Evolutionary conservation across 2,888 invertebrate species (phyloP).

Genomic region (Deroplatys truncata): DNA sequence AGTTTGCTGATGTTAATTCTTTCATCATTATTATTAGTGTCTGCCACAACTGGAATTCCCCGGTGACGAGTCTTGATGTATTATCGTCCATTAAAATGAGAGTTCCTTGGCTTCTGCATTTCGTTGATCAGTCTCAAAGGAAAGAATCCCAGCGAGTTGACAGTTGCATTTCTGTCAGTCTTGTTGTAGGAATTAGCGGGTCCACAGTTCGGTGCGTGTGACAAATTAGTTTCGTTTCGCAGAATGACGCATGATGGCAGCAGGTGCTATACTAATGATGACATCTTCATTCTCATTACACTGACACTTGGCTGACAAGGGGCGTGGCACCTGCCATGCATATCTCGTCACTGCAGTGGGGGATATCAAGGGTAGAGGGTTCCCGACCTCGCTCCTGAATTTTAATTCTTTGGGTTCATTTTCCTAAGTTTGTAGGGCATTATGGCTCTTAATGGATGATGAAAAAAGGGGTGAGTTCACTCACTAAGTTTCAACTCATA

Average conservation of each 20-base stretch:
- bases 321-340: background rate
- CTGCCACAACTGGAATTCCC: too few species aligned
- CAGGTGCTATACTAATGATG: background rate
- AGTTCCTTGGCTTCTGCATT: too few species aligned
- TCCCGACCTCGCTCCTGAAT: background rate
- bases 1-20: too few species aligned
- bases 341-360: background rate
- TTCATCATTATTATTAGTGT: too few species aligned
- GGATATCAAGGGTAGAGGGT: background rate
- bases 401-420: background rate
- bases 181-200: background rate
- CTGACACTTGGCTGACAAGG: background rate
- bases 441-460: too few species aligned
- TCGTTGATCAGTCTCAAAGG: too few species aligned
- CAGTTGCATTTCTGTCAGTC: background rate
- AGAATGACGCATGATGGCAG: background rate
- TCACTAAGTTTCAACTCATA: too few species aligned
- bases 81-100: too few species aligned
- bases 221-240: slow-evolving; percentile 19
- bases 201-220: background rate
- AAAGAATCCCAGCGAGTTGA: background rate
- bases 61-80: too few species aligned
- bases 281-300: background rate
- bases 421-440: background rate
- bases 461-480: too few species aligned